Conservation (phyloP, 2,113 vertebrate genomes). For the Mus musculus region GRCm39 chr4:75576001-75576500, state of each 20-base stretch:
- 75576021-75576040: background rate
- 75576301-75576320: slow-evolving; percentile 95
- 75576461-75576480: slow-evolving; percentile 96
- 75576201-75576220: background rate
- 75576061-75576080: background rate
- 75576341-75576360: slow-evolving; percentile 96
- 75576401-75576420: slow-evolving; percentile 90
- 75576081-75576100: background rate
- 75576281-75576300: slow-evolving; percentile 88
- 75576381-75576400: slow-evolving; percentile 94
- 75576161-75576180: background rate
- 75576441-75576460: slow-evolving; percentile 92
- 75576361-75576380: slow-evolving; percentile 91
- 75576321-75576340: slow-evolving; percentile 98
- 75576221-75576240: background rate
- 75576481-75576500: slow-evolving; percentile 92
- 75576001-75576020: background rate
- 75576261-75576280: slow-evolving; percentile 87
- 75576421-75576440: slow-evolving; percentile 96
- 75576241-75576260: background rate
- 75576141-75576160: background rate
- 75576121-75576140: background rate
- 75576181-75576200: background rate
- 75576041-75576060: background rate
- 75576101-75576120: background rate